phyloP scores from a whole-genome alignment of 1,140 invertebrate genomes.

The Calliphora vicina region DNA sequence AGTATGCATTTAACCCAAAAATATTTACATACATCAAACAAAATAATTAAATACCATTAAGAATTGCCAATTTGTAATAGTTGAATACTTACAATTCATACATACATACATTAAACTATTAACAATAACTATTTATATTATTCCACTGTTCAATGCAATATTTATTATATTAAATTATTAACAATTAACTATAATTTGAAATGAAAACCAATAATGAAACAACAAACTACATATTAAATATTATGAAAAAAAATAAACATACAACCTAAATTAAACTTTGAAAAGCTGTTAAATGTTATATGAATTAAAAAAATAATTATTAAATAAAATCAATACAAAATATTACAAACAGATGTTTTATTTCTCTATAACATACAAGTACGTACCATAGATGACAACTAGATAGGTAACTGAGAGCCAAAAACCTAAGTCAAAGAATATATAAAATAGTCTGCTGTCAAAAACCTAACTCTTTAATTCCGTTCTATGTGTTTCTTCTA shows the following conservation, averaged over 20 bases:
- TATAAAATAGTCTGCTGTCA: too few species aligned
- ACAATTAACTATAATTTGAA: neutral
- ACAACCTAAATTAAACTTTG: neutral
- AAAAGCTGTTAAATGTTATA: conserved; percentile 1
- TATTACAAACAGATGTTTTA: neutral
- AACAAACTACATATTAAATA: neutral
- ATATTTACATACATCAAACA: neutral
- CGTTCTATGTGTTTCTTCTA: too few species aligned
- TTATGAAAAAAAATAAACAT: neutral
- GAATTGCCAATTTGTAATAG: neutral
- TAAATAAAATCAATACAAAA: neutral
- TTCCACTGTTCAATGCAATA: conserved; percentile 10
- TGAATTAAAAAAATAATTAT: neutral
- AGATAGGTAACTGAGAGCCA: too few species aligned
- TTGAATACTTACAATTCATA: neutral
- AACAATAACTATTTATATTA: neutral
- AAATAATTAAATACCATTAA: neutral
- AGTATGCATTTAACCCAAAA: neutral
- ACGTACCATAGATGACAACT: too few species aligned
- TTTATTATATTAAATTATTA: neutral
- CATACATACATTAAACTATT: neutral
- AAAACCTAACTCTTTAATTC: too few species aligned
- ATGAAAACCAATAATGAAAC: neutral
- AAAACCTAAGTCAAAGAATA: too few species aligned
- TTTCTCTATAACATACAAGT: too few species aligned